Evolutionary conservation across 2,113 vertebrate species (phyloP).

Genomic region (Ochotona princeps): DNA sequence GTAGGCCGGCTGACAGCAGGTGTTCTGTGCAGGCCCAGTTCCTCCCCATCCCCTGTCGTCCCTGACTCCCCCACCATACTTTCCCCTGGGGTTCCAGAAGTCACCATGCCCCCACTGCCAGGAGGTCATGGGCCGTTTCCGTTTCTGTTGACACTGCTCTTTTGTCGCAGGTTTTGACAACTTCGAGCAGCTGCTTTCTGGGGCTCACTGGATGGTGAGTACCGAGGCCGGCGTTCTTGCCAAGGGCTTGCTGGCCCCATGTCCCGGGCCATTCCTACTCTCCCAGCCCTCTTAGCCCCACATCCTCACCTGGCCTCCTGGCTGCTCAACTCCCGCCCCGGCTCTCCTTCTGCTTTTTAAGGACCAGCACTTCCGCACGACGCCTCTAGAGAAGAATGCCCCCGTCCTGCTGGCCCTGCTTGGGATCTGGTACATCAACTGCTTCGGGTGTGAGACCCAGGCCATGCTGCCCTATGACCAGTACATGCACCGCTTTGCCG

Average conservation of each 20-base stretch:
- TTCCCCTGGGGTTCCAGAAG: background rate
- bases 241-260: background rate
- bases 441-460: constrained; percentile 95
- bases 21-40: background rate
- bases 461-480: constrained; percentile 97
- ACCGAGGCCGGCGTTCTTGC: background rate
- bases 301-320: background rate
- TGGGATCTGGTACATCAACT: constrained; percentile 98
- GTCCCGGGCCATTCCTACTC: fast-evolving
- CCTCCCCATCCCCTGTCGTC: background rate
- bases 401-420: constrained; percentile 95
- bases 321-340: background rate
- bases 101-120: background rate
- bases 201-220: constrained; percentile 99
- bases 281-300: fast-evolving
- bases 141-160: constrained; percentile 53
- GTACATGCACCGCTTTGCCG: constrained; percentile 98
- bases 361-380: constrained; percentile 95
- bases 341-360: constrained; percentile 65
- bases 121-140: background rate
- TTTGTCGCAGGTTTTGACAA: constrained; percentile 88
- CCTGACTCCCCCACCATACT: background rate
- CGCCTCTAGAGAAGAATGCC: constrained; percentile 94
- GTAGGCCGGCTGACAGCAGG: background rate
- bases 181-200: constrained; percentile 94